These are phyloP conservation scores for Cephus spinipes DNA, from an alignment of 2,888 invertebrate species.

Conservation along the genomic window DNA sequence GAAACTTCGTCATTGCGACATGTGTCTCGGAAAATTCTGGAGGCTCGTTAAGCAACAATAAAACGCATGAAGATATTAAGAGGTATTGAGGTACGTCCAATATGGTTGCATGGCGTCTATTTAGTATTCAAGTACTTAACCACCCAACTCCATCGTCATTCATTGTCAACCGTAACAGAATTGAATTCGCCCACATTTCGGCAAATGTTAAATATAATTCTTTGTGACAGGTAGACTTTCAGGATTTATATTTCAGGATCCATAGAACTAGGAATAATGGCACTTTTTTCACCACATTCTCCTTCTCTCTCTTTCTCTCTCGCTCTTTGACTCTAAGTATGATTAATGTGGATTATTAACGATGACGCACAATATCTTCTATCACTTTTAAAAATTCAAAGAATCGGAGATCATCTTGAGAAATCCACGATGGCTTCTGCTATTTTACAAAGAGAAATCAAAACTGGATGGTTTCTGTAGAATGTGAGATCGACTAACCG, in stretches of 20 bases:
- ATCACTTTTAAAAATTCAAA: not conserved
- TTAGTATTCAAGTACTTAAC: conserved; percentile 29
- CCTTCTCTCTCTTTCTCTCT: no score
- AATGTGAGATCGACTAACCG: not conserved
- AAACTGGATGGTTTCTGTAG: not conserved
- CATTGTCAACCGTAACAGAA: not conserved
- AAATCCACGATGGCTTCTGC: not conserved
- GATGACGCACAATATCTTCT: not conserved
- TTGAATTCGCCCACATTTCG: not conserved
- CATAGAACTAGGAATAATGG: not conserved
- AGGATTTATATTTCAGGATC: not conserved
- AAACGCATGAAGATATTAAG: conserved; percentile 10
- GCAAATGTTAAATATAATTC: not conserved
- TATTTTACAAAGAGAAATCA: not conserved
- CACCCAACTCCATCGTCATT: not conserved
- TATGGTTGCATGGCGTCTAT: conserved; percentile 23
- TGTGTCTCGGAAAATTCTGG: conserved; percentile 46
- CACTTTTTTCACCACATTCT: not conserved
- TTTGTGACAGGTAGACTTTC: not conserved
- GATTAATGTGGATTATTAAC: not conserved
- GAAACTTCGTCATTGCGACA: conserved; percentile 52
- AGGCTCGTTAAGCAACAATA: conserved; percentile 43
- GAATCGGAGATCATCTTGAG: not conserved
- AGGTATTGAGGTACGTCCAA: not conserved
- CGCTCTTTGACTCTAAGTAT: not conserved